Evolutionary conservation across 2,113 vertebrate species (phyloP).

Genomic region (Isichthys henryi): DNA sequence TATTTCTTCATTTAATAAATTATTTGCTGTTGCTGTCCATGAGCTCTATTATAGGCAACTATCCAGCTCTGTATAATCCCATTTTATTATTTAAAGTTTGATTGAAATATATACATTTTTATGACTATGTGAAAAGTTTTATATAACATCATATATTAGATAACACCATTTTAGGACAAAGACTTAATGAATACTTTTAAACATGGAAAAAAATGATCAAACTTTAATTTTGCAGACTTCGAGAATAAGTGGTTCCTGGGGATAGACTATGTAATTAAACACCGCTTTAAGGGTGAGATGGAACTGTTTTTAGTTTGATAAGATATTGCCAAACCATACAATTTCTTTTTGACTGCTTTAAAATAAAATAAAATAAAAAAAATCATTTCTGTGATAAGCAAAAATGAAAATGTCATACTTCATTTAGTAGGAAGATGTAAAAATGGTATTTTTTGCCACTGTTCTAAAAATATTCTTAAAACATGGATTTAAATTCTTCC

Average conservation of each 20-base stretch:
- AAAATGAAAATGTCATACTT: background rate
- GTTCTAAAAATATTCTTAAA: background rate
- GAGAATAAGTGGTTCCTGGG: background rate
- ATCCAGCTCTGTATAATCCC: background rate
- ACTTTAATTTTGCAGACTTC: background rate
- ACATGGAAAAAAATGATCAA: background rate
- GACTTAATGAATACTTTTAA: background rate
- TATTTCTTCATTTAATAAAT: background rate
- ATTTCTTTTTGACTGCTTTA: background rate
- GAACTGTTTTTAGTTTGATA: background rate
- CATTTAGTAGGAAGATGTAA: background rate
- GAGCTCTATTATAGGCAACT: background rate
- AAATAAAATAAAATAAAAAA: background rate
- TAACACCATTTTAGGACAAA: background rate
- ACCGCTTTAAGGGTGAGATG: background rate
- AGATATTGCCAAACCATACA: background rate
- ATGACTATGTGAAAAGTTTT: background rate
- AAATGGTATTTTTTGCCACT: background rate
- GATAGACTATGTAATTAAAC: background rate
- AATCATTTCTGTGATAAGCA: background rate
- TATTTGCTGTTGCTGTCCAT: background rate
- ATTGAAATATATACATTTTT: background rate
- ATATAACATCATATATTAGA: background rate
- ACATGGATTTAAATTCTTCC: background rate
- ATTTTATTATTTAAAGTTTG: background rate